A percentile compares a stretch with the other conserved stretches of the same genome.
Conservation (phyloP, 2,113 vertebrate species). For the Diphyllodes magnificus region DNA sequence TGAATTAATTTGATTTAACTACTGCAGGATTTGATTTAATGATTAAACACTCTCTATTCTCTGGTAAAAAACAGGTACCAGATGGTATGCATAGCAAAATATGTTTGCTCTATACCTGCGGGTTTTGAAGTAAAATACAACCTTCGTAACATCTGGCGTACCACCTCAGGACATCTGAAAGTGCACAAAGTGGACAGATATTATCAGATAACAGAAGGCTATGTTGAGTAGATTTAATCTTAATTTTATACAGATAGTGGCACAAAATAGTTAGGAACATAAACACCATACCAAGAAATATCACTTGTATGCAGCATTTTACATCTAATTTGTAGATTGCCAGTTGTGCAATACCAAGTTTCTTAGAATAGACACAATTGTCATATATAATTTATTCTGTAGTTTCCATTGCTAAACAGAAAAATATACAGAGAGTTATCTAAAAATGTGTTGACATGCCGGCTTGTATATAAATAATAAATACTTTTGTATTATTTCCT, state of each 20-base stretch:
- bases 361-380: constrained; percentile 57
- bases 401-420: constrained; percentile 61
- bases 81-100: not conserved
- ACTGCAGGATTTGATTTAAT: not conserved
- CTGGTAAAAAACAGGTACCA: constrained; percentile 17
- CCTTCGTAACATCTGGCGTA: constrained; percentile 24
- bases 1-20: constrained; percentile 31
- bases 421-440: constrained; percentile 40
- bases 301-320: not conserved
- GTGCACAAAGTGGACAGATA: not conserved
- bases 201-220: not conserved
- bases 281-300: not conserved
- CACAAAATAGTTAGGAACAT: not conserved
- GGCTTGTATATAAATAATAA: constrained; percentile 67
- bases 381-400: constrained; percentile 64
- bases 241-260: not conserved
- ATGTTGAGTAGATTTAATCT: not conserved
- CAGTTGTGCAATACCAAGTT: constrained; percentile 33
- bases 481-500: constrained; percentile 63
- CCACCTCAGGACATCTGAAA: constrained; percentile 17
- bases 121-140: constrained; percentile 40
- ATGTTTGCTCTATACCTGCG: not conserved
- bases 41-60: not conserved
- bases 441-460: constrained; percentile 67
- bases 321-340: constrained; percentile 4